A percentile compares a stretch with the other conserved stretches of the same genome.
Conservation (phyloP, 2,113 vertebrate genomes). For the Grammomys dolichurus region DNA sequence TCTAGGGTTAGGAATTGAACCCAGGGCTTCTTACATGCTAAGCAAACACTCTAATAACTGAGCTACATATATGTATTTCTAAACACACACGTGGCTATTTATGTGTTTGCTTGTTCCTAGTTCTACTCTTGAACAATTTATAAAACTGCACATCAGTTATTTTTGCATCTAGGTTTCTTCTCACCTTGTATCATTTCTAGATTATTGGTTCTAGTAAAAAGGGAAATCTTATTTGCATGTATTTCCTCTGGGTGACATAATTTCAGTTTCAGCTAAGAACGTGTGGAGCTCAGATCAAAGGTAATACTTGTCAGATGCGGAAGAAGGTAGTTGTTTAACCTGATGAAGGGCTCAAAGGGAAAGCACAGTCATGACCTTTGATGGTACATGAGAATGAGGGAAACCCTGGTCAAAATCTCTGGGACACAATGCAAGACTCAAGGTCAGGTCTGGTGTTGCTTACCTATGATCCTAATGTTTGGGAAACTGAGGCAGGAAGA, state of each 20-base stretch:
- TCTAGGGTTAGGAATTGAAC: background rate
- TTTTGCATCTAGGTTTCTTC: constrained; percentile 19
- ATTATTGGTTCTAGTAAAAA: background rate
- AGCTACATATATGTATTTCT: background rate
- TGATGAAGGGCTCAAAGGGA: background rate
- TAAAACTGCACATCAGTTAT: background rate
- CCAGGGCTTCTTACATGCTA: background rate
- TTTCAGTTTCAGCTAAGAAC: constrained; percentile 22
- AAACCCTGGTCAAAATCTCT: background rate
- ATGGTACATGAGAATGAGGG: background rate
- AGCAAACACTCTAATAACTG: background rate
- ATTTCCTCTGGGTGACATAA: background rate
- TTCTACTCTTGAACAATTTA: background rate
- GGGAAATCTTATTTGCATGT: background rate
- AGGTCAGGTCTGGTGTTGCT: background rate
- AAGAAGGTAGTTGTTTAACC: background rate
- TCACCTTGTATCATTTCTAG: background rate
- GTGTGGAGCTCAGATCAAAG: background rate
- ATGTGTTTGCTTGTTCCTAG: background rate
- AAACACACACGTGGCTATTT: background rate
- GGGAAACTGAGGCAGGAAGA: background rate
- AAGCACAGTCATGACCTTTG: background rate
- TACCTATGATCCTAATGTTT: background rate
- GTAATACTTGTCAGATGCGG: background rate
- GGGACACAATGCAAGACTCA: background rate